phyloP scores from a whole-genome alignment of 1,140 invertebrate genomes.

The Pollicipes pollicipes region DNA sequence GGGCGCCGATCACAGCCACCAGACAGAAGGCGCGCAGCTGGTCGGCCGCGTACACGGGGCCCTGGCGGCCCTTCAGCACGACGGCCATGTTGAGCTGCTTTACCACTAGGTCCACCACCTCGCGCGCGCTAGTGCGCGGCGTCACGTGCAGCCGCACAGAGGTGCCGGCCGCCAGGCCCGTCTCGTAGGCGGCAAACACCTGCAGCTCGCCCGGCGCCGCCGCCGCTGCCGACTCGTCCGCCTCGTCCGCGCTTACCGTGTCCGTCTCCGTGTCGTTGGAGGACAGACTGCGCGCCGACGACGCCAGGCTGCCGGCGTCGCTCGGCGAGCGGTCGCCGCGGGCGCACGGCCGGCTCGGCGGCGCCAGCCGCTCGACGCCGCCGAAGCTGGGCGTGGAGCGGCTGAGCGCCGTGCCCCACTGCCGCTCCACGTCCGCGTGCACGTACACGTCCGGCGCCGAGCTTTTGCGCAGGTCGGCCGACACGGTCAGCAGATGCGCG shows the following conservation, averaged over 20 bases:
- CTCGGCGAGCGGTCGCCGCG: no score
- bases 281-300: constrained; percentile 9
- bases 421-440: not conserved
- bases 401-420: not conserved
- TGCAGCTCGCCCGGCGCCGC: constrained; percentile 31
- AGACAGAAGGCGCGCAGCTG: constrained; percentile 61
- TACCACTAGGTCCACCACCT: constrained; percentile 84
- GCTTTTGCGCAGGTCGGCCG: not conserved
- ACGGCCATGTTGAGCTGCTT: constrained; percentile 87
- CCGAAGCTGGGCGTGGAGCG: not conserved
- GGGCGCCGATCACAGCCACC: constrained; percentile 78
- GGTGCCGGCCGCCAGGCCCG: constrained; percentile 72
- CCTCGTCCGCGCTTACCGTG: constrained; percentile 10
- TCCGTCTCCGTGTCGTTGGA: constrained; percentile 19
- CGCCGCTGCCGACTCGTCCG: not conserved
- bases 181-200: constrained; percentile 88
- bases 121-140: constrained; percentile 66
- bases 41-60: constrained; percentile 56
- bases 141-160: constrained; percentile 84
- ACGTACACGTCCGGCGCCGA: not conserved
- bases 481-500: no score
- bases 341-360: no score
- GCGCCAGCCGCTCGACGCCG: no score
- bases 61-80: constrained; percentile 60
- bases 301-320: not conserved